phyloP scores from a whole-genome alignment of 2,888 invertebrate genomes.

The Pseudolycoriella hygida region DNA sequence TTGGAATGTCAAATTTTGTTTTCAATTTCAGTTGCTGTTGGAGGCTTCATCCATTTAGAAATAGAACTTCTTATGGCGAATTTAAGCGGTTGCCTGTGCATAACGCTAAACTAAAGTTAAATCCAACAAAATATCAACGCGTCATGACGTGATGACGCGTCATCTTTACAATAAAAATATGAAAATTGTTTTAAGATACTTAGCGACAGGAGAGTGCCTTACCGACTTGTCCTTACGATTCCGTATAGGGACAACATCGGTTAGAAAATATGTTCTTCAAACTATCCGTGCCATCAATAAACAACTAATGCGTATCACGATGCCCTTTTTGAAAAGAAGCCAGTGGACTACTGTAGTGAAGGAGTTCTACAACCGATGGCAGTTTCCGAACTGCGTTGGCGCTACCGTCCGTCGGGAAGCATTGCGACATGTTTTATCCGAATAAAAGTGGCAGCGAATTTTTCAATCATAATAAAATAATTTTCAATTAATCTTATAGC shows the following conservation, averaged over 20 bases:
- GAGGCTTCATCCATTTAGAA: no score
- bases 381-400: constrained; percentile 5
- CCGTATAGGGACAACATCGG: not conserved
- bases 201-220: not conserved
- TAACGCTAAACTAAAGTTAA: no score
- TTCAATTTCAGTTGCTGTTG: no score
- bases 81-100: no score
- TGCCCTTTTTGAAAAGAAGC: not conserved
- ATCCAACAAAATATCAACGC: no score
- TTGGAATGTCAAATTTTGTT: no score
- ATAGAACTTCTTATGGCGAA: no score
- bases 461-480: constrained; percentile 3
- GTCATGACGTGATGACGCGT: no score
- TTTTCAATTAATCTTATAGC: no score
- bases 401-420: constrained; percentile 5
- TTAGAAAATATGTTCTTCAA: not conserved
- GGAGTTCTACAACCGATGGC: constrained; percentile 3
- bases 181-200: not conserved
- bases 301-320: not conserved
- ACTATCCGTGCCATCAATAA: not conserved
- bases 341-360: not conserved
- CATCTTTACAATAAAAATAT: no score
- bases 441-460: not conserved
- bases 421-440: constrained; percentile 2
- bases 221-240: not conserved